A percentile compares a stretch with the other conserved stretches of the same genome.
Evolutionary conservation across 2,113 vertebrate species (phyloP).

Genomic region (Xiphias gladius): DNA sequence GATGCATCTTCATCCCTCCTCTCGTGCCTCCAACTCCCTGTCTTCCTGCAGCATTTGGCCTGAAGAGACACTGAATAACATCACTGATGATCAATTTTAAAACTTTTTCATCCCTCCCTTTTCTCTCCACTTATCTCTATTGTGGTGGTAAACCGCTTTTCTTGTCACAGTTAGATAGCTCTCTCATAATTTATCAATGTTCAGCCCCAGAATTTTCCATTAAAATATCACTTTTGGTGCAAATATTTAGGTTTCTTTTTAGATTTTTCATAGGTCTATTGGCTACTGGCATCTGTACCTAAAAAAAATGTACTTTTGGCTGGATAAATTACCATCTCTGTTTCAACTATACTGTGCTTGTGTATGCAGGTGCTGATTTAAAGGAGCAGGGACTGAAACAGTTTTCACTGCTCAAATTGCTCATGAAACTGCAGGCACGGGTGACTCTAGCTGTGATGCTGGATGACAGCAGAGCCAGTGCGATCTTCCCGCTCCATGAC

Average conservation of each 20-base stretch:
- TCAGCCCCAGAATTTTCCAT: background rate
- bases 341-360: background rate
- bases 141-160: background rate
- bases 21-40: conserved; percentile 26
- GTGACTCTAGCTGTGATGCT: conserved; percentile 43
- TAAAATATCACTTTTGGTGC: background rate
- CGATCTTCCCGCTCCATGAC: conserved; percentile 45
- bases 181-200: background rate
- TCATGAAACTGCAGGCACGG: conserved; percentile 16
- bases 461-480: conserved; percentile 51
- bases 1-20: conserved; percentile 60
- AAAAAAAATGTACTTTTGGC: background rate
- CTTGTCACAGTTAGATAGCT: conserved; percentile 1
- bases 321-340: background rate
- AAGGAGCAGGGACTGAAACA: background rate
- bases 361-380: background rate
- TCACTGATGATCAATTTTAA: conserved; percentile 4
- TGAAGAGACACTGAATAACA: conserved; percentile 35
- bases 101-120: background rate
- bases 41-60: conserved; percentile 30
- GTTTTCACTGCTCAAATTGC: conserved; percentile 17
- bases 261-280: background rate
- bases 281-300: background rate
- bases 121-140: conserved; percentile 4
- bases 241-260: conserved; percentile 3